Percentiles rank a stretch among this genome's conserved stretches.
Evolutionary conservation across 92 coral and sea anemone genomes (phyloP).

Genomic region (Siderastrea radians): DNA sequence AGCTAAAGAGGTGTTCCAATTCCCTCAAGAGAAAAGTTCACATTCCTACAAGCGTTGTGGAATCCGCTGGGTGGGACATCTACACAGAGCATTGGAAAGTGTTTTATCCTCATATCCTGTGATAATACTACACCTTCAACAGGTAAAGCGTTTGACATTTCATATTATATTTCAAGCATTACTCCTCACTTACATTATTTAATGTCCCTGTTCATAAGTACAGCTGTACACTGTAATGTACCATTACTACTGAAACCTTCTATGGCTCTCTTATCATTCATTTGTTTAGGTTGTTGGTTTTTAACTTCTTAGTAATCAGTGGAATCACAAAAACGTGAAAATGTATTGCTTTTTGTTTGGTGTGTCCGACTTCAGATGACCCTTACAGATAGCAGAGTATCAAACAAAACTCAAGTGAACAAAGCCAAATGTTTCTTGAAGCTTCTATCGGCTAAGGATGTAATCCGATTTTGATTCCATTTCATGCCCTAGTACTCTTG

Average conservation of each 20-base stretch:
- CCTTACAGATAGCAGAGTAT: conserved; percentile 29
- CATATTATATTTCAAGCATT: conserved; percentile 19
- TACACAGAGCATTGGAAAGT: conserved; percentile 58
- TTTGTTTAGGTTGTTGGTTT: neutral
- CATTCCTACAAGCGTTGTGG: conserved; percentile 63
- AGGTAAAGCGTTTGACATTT: conserved; percentile 47
- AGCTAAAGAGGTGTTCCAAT: conserved; percentile 49
- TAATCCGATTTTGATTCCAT: conserved; percentile 17
- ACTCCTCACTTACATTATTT: conserved; percentile 3
- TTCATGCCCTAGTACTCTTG: conserved; percentile 21
- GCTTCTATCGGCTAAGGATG: conserved; percentile 41
- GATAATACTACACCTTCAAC: conserved; percentile 58
- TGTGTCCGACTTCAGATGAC: conserved; percentile 38
- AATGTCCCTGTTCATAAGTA: conserved; percentile 17
- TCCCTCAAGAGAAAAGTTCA: conserved; percentile 40
- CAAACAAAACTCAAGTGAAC: conserved; percentile 37
- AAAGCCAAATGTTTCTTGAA: conserved; percentile 44
- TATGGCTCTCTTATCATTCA: conserved; percentile 16
- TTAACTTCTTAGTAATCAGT: conserved; percentile 11
- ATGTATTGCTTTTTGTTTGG: conserved; percentile 6
- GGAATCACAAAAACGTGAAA: conserved; percentile 1
- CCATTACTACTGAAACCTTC: conserved; percentile 5
- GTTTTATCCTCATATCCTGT: conserved; percentile 55
- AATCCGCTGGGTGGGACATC: conserved; percentile 67
- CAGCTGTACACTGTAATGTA: neutral